Conservation (phyloP, 2,113 vertebrate species). For the Prionailurus bengalensis region DNA sequence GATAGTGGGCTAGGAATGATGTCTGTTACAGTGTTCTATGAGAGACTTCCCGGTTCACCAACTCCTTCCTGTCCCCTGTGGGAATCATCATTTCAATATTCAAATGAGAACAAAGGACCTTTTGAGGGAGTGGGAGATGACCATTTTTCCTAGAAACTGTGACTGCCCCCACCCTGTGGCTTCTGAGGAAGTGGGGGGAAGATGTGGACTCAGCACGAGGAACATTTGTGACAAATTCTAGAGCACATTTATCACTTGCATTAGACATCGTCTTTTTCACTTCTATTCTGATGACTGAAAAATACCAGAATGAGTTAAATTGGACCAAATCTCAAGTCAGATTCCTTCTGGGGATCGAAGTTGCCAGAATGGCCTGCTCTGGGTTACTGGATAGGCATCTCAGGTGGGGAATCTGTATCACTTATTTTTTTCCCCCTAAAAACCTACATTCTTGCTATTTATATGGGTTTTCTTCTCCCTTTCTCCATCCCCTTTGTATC, state of each 20-base stretch:
- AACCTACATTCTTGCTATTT: conserved; percentile 29
- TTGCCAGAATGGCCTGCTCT: not conserved
- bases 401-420: not conserved
- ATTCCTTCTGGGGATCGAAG: not conserved
- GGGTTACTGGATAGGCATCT: not conserved
- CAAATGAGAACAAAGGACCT: not conserved
- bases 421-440: not conserved
- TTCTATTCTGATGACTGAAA: conserved; percentile 12
- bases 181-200: not conserved
- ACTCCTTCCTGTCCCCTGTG: not conserved
- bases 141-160: not conserved
- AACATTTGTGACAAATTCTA: not conserved
- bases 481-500: conserved; percentile 61
- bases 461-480: conserved; percentile 67
- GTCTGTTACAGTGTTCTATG: not conserved
- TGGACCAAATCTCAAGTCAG: not conserved
- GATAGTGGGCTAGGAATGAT: not conserved
- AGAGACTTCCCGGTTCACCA: too few species aligned
- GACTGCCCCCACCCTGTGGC: not conserved
- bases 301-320: not conserved
- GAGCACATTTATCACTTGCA: not conserved
- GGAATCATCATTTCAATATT: not conserved
- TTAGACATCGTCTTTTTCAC: not conserved
- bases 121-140: not conserved
- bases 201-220: not conserved